These are phyloP conservation scores for Temnopleurus reevesii DNA, from an alignment of 53 echinoderm and acorn worm species.

Conservation along the genomic window DNA sequence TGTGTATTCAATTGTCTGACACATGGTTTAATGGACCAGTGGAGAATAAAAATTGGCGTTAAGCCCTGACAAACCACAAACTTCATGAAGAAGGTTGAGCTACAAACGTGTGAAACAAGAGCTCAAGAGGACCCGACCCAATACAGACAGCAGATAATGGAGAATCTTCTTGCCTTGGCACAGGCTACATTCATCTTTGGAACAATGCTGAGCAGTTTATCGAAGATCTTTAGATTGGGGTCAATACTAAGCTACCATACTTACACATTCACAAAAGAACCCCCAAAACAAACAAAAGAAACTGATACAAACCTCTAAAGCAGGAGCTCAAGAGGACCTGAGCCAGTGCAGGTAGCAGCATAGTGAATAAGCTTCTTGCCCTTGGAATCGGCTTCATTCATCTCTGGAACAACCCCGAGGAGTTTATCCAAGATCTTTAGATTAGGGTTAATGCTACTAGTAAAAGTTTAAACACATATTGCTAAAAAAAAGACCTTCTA, in stretches of 20 bases:
- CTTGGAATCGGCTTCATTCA: constrained; percentile 66
- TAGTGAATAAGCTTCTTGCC: constrained; percentile 83
- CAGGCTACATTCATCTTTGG: constrained; percentile 79
- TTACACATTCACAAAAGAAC: too few species aligned
- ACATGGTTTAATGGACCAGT: too few species aligned
- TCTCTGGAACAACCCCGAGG: constrained; percentile 72
- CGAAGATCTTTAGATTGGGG: too few species aligned
- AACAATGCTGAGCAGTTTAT: constrained; percentile 38
- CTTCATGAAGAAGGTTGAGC: too few species aligned
- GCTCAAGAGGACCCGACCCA: too few species aligned
- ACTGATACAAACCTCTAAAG: constrained; percentile 78
- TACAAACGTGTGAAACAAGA: too few species aligned
- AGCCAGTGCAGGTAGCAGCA: constrained; percentile 83
- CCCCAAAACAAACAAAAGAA: too few species aligned
- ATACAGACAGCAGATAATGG: constrained; percentile 87
- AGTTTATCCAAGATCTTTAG: constrained; percentile 92
- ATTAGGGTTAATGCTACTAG: constrained; percentile 96
- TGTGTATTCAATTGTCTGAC: too few species aligned
- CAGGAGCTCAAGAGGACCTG: constrained; percentile 88
- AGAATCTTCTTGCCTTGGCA: constrained; percentile 66
- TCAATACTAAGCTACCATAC: too few species aligned
- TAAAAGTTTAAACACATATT: too few species aligned
- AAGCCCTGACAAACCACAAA: too few species aligned
- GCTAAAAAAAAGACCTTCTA: background rate
- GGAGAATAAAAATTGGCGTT: too few species aligned